Percentiles rank a stretch among this genome's conserved stretches.
Evolutionary conservation across 2,797 vertebrate genomes (phyloP).

Genomic region (Margarornis squamiger): DNA sequence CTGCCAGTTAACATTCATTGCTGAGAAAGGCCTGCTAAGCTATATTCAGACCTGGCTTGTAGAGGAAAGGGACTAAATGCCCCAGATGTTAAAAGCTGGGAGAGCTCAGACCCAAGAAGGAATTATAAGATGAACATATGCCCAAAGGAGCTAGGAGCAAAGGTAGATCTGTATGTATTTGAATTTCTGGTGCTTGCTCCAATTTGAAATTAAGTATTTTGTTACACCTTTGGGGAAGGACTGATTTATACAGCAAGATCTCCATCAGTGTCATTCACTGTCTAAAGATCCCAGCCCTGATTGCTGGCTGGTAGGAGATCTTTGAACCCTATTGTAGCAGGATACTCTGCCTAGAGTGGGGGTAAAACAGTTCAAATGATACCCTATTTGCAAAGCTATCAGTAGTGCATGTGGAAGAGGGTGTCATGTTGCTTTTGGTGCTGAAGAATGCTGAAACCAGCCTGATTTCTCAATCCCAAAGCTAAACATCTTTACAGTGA

Average conservation of each 20-base stretch:
- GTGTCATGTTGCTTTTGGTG: background rate
- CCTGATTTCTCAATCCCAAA: background rate
- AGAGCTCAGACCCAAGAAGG: background rate
- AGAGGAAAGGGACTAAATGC: background rate
- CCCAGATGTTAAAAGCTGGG: background rate
- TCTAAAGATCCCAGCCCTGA: background rate
- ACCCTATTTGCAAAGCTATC: background rate
- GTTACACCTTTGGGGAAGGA: background rate
- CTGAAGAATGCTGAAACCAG: background rate
- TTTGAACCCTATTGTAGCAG: background rate
- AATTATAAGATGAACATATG: background rate
- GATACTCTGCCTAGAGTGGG: fast-evolving
- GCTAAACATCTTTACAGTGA: background rate
- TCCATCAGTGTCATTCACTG: fast-evolving
- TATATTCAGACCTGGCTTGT: background rate
- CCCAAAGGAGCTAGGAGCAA: background rate
- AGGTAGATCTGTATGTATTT: background rate
- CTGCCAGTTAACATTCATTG: background rate
- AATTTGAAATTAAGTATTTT: background rate
- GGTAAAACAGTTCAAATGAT: background rate
- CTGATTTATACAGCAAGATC: background rate
- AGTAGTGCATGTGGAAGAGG: background rate
- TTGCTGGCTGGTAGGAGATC: background rate
- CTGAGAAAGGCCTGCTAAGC: background rate
- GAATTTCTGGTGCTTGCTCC: background rate